phyloP scores from a whole-genome alignment of 2,888 invertebrate species.

The Dynastes maya region DNA sequence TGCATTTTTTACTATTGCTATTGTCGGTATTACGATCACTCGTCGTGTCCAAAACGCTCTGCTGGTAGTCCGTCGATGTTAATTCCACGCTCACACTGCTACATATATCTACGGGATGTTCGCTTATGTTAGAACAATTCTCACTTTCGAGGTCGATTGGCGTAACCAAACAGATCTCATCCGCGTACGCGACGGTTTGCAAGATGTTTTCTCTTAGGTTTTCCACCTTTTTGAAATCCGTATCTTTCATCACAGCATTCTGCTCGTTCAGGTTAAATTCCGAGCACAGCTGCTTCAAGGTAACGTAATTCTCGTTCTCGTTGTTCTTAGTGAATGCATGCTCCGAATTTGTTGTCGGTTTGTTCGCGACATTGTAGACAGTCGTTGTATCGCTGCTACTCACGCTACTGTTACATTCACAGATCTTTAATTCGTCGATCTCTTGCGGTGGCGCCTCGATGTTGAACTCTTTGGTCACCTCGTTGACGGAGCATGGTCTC shows the following conservation, averaged over 20 bases:
- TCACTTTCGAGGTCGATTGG: slow-evolving; percentile 68
- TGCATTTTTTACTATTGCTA: slow-evolving; percentile 49
- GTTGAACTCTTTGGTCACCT: slow-evolving; percentile 70
- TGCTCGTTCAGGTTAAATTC: slow-evolving; percentile 66
- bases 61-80: slow-evolving; percentile 63
- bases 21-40: slow-evolving; percentile 49
- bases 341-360: slow-evolving; percentile 54
- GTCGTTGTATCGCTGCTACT: slow-evolving; percentile 2
- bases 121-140: slow-evolving; percentile 68
- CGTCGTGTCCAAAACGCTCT: slow-evolving; percentile 48
- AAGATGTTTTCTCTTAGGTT: slow-evolving; percentile 48
- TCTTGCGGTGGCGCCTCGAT: slow-evolving; percentile 74
- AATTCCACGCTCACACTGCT: slow-evolving; percentile 65
- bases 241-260: slow-evolving; percentile 53
- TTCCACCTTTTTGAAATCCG: slow-evolving; percentile 49
- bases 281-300: slow-evolving; percentile 67
- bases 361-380: slow-evolving; percentile 55
- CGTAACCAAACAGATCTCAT: slow-evolving; percentile 69
- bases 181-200: slow-evolving; percentile 68
- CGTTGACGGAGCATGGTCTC: slow-evolving; percentile 71
- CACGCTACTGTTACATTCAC: slow-evolving; percentile 55
- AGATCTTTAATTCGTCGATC: slow-evolving; percentile 63
- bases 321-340: slow-evolving; percentile 50
- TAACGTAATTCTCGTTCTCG: slow-evolving; percentile 68
- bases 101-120: slow-evolving; percentile 68